Evolutionary conservation across 2,797 vertebrate species (phyloP).

Genomic region (Mastacembelus armatus): DNA sequence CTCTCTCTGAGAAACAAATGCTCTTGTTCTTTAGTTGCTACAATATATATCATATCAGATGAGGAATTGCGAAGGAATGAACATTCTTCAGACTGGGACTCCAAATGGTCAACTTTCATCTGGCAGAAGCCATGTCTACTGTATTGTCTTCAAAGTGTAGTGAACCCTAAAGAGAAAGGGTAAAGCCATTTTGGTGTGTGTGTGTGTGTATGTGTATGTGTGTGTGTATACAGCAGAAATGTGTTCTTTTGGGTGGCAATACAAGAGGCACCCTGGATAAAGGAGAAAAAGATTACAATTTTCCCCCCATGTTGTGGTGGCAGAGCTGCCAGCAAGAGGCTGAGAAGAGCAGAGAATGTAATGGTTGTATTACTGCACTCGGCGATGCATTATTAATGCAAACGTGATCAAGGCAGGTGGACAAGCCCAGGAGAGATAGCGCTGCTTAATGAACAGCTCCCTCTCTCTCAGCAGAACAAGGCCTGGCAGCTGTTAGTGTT

Average conservation of each 20-base stretch:
- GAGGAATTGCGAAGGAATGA: conserved; percentile 73
- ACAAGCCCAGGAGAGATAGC: conserved; percentile 85
- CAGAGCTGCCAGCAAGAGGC: conserved; percentile 72
- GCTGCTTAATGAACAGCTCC: conserved; percentile 85
- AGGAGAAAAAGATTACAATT: conserved; percentile 82
- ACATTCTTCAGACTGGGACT: conserved; percentile 71
- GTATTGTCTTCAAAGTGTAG: conserved; percentile 83
- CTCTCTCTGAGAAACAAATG: conserved; percentile 70
- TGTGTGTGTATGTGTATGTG: too few relatives aligned
- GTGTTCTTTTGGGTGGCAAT: conserved; percentile 78
- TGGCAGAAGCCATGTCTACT: conserved; percentile 57
- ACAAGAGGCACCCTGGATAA: conserved; percentile 77
- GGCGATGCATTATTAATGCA: conserved; percentile 89
- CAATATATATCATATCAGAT: conserved; percentile 45
- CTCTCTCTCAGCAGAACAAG: conserved; percentile 79
- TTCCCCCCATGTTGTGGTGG: conserved; percentile 67
- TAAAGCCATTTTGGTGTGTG: conserved; percentile 81
- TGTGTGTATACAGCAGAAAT: conserved; percentile 68
- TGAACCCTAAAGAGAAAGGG: conserved; percentile 83
- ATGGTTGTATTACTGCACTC: conserved; percentile 86
- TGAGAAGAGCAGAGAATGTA: conserved; percentile 77
- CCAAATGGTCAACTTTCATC: conserved; percentile 85
- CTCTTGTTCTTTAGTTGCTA: conserved; percentile 52
- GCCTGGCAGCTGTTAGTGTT: conserved; percentile 86
- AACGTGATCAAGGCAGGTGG: conserved; percentile 89